Evolutionary conservation across 2,888 invertebrate species (phyloP).

Genomic region (Meganola albula): DNA sequence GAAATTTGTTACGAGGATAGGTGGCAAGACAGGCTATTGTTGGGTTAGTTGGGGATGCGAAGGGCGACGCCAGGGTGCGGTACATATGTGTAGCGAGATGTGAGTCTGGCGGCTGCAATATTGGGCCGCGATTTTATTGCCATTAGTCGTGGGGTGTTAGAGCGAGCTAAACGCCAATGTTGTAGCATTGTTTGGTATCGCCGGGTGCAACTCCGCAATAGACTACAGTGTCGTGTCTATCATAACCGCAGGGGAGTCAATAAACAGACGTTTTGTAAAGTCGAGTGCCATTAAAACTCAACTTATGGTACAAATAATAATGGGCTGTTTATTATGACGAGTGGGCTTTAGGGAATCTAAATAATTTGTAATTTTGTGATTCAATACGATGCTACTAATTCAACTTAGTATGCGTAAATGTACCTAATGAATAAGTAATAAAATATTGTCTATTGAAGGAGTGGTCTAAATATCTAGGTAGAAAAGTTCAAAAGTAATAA

Average conservation of each 20-base stretch:
- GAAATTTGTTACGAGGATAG: constrained; percentile 67
- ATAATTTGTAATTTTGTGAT: too few relatives aligned
- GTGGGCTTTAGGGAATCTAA: constrained; percentile 24
- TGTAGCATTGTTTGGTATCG: constrained; percentile 46
- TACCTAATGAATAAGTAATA: too few relatives aligned
- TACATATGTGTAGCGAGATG: constrained; percentile 35
- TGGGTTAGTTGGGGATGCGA: constrained; percentile 21
- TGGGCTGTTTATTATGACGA: constrained; percentile 27
- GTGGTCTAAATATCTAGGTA: too few relatives aligned
- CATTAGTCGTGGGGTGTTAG: constrained; percentile 54
- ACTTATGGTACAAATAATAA: constrained; percentile 27
- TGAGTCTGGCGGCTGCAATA: constrained; percentile 33
- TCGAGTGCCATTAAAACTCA: constrained; percentile 25
- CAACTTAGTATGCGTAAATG: too few relatives aligned
- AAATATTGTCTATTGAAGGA: too few relatives aligned
- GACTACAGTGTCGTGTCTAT: constrained; percentile 25
- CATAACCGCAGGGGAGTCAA: constrained; percentile 31
- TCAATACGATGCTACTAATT: too few relatives aligned
- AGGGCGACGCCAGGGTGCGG: constrained; percentile 15
- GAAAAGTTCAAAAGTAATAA: too few relatives aligned
- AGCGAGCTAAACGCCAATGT: constrained; percentile 48
- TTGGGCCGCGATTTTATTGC: constrained; percentile 50
- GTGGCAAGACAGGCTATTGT: constrained; percentile 47
- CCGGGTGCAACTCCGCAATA: constrained; percentile 33
- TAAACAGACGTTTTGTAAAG: constrained; percentile 27